Base-by-base conservation (phyloP, 2,888 invertebrate species). In the Apodemia duryi region DNA sequence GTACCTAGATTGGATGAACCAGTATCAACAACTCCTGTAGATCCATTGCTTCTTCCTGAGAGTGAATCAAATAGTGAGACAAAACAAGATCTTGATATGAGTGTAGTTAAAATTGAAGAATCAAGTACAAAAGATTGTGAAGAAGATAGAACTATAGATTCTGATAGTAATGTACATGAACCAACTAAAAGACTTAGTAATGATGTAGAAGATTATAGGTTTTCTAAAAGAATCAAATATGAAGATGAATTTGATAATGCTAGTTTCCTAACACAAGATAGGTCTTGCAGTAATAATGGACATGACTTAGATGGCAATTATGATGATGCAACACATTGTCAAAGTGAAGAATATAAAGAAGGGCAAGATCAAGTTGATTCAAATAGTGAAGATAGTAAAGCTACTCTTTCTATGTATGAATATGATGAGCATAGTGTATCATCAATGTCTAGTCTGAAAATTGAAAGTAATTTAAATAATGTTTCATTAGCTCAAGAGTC, bases 341-440 rank as follows among this genome's bases (percentile, higher is more conserved):
- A 81, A 63, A 82, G 74, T 79, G 82, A 84, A 70, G 85, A 84
- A 62, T 86, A 83, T 70, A 74, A 84, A 70, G 82, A 79, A 21
- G 57, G 57, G n/a, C 84, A 83, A 68, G 88, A 88, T 63, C 81
- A 81, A 69, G 81, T 72, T 63, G 88, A 90, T 69, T 84, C 85
- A 57, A 86, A 85, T 62, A 88, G 86, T 80, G 86, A 88, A 74
- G 86, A 88, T 65, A 87, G 86, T 68, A 89, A 90, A 78, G 84
- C 82, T 28, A 83, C 85, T 63, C 75, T 78, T 13, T 84, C 85
- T 67, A 77, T 84, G 10, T 88, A 85, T 84, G 89, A 91, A 69
- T 88, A 86, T 86, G 88, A 91, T 78, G 88, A 86, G 68, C 82
- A 78, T 73, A 88, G 87, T 82, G 81, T 84, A 65, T 85, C 87